Base-by-base conservation (phyloP, 1,140 invertebrate genomes). In the fruit fly (Drosophila melanogaster) region DNA sequence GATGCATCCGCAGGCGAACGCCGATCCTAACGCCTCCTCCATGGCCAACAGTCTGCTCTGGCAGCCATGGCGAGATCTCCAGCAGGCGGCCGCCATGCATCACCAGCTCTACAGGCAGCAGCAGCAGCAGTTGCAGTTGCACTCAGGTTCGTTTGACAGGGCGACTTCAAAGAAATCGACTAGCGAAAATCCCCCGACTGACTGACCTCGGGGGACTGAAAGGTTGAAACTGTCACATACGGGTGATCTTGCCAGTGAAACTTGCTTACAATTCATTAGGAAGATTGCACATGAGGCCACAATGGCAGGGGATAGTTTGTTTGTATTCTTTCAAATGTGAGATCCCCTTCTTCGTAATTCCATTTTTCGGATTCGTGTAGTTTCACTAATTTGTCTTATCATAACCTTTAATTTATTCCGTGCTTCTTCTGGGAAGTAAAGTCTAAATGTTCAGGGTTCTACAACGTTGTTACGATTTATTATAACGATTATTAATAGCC, bases 51-150 rank as follows among this genome's bases (percentile, higher is more conserved):
- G 86, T 62, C 72, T 91, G 24, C 53, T 91, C 4, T 91, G 90
- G 90, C 90, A 91, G 54, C 90, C 90, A 0, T 91, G 90, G 90
- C 80, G 80, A 14, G 90, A 91, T 69, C 60, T 91, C 12, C 84
- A 91, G 55, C 90, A 91, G 44, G 89, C 84, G 11, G 89, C 89
- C 10, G 90, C 90, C 24, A 85, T 90, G 61, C 90, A 91, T 50
- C 90, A 91, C 44, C 90, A 86, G 57, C 79, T 91, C 35, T 90
- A 84, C 74, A 79, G 72, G 49, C 90, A 91, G 40, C 90, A 91
- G 19, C 87, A 90, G 44, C 75, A 62, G 35, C 81, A 84, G 50
- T 79, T 90, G 35, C 81, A 84, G 50, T 79, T 90, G 56, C 83
- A 83, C 38, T 91, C 91, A 91, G 90, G 90, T 92, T 80, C 41